Percentiles rank a stretch among this genome's conserved stretches.
phyloP scores from a whole-genome alignment of 2,888 invertebrate genomes.

The Phasia obesa region DNA sequence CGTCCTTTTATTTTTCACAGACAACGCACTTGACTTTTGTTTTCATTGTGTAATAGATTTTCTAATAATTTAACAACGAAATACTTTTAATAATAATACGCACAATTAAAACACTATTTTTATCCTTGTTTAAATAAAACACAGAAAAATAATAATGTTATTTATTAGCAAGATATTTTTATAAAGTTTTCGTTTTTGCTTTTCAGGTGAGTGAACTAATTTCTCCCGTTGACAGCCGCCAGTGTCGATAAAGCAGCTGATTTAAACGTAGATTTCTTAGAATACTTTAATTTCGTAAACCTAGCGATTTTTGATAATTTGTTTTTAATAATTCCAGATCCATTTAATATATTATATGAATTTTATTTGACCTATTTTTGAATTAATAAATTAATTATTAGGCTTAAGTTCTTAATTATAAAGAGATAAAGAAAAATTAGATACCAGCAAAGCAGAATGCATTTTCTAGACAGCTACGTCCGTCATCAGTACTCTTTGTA shows the following conservation, averaged over 20 bases:
- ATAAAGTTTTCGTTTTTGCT: constrained; percentile 43
- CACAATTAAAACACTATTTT: constrained; percentile 27
- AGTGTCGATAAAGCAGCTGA: neutral
- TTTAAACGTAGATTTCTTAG: too few species aligned
- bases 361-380: too few species aligned
- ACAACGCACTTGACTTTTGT: constrained; percentile 64
- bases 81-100: constrained; percentile 46
- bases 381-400: too few species aligned
- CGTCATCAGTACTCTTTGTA: too few species aligned
- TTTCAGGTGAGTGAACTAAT: constrained; percentile 68
- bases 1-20: constrained; percentile 62
- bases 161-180: constrained; percentile 48
- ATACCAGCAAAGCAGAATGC: too few species aligned
- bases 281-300: too few species aligned
- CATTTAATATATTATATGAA: too few species aligned
- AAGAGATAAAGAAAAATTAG: too few species aligned
- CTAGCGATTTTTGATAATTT: too few species aligned
- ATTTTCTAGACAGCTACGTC: too few species aligned
- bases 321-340: too few species aligned
- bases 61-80: constrained; percentile 19
- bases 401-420: too few species aligned
- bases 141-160: constrained; percentile 33
- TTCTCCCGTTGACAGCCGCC: constrained; percentile 61
- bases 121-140: constrained; percentile 22
- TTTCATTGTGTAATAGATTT: constrained; percentile 66